These are phyloP conservation scores for Antitype chi DNA, from an alignment of 2,888 invertebrate species.

Conservation along the genomic window DNA sequence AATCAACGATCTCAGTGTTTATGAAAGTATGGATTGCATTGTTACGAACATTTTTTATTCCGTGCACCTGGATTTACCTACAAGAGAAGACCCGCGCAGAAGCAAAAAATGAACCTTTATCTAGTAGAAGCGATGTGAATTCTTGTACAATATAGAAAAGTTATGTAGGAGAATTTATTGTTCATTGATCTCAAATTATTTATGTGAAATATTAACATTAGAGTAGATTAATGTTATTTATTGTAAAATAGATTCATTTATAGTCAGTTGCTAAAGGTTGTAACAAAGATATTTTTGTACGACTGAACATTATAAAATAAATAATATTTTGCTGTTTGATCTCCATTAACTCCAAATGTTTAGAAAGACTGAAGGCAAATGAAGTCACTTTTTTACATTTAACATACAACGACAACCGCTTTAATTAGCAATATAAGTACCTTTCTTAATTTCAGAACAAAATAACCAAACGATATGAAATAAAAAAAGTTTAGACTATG, in stretches of 20 bases:
- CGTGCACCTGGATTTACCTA: constrained; percentile 83
- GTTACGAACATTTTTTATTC: constrained; percentile 80
- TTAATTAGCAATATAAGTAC: constrained; percentile 13
- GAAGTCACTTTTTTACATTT: constrained; percentile 52
- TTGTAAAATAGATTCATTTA: constrained; percentile 71
- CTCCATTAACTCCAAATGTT: constrained; percentile 83
- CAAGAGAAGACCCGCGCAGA: constrained; percentile 71
- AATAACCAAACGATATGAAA: constrained; percentile 31
- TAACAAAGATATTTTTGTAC: constrained; percentile 59
- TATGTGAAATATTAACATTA: constrained; percentile 83
- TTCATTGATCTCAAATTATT: constrained; percentile 90
- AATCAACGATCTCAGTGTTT: constrained; percentile 77
- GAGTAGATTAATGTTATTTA: constrained; percentile 85
- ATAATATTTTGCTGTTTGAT: constrained; percentile 78
- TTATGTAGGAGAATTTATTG: constrained; percentile 79
- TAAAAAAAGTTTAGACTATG: constrained; percentile 42
- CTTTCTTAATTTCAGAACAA: constrained; percentile 26
- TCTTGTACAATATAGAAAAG: constrained; percentile 59
- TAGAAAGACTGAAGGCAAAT: constrained; percentile 78
- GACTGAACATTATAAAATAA: constrained; percentile 67
- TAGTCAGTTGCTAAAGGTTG: constrained; percentile 49
- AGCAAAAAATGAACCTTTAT: constrained; percentile 67
- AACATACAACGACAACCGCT: constrained; percentile 24
- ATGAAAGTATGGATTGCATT: constrained; percentile 76
- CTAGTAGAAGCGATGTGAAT: constrained; percentile 56